Percentiles rank a stretch among this genome's conserved stretches.
Conservation (phyloP, 2,113 vertebrate species). For the Symphodus melops region DNA sequence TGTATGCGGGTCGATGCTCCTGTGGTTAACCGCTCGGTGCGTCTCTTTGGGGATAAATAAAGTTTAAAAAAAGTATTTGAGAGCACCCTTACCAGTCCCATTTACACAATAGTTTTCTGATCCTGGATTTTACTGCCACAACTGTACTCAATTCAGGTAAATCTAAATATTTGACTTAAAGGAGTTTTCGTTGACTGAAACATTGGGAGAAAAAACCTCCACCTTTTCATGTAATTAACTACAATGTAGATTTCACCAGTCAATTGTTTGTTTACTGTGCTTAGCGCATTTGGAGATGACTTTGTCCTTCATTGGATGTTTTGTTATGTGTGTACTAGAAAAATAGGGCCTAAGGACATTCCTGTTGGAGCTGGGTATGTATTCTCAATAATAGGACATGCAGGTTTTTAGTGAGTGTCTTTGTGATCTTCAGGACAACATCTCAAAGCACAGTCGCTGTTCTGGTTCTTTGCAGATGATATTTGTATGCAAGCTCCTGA, state of each 20-base stretch:
- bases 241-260: too few species aligned
- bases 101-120: conserved; percentile 18
- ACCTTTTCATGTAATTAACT: too few species aligned
- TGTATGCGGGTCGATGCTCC: too few species aligned
- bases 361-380: not conserved
- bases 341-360: not conserved
- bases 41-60: too few species aligned
- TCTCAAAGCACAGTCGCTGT: not conserved
- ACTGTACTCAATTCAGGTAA: conserved; percentile 59
- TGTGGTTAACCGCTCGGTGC: too few species aligned
- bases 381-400: not conserved
- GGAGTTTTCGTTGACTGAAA: conserved; percentile 7
- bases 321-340: not conserved
- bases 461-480: not conserved
- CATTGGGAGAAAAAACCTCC: too few species aligned
- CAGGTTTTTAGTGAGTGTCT: not conserved
- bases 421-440: not conserved
- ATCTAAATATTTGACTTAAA: conserved; percentile 50
- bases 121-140: conserved; percentile 47
- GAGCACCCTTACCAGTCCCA: not conserved
- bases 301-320: too few species aligned
- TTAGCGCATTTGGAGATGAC: too few species aligned
- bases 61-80: too few species aligned
- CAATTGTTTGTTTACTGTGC: too few species aligned
- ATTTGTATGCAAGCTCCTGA: not conserved